A percentile compares a stretch with the other conserved stretches of the same genome.
phyloP scores from a whole-genome alignment of 2,113 vertebrate genomes.

The Vireo altiloquus region DNA sequence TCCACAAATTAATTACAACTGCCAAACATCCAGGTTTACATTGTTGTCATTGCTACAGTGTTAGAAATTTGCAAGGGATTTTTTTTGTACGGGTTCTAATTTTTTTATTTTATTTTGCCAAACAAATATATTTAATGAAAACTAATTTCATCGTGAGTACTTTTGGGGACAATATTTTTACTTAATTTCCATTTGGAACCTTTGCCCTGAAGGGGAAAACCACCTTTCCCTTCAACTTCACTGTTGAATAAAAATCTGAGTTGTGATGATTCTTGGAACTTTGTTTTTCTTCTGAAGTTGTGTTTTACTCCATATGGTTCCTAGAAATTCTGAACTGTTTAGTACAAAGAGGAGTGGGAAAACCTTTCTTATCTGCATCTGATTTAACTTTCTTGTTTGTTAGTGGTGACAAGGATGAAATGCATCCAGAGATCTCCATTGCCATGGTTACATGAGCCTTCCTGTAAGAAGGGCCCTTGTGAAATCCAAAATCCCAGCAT shows the following conservation, averaged over 20 bases:
- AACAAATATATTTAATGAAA: constrained; percentile 81
- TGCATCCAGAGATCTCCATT: not conserved
- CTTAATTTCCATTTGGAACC: constrained; percentile 72
- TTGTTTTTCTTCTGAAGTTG: constrained; percentile 47
- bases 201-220: constrained; percentile 49
- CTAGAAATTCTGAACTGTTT: not conserved
- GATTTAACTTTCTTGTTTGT: not conserved
- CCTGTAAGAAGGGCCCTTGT: not conserved
- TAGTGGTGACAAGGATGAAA: not conserved
- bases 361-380: not conserved
- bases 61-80: constrained; percentile 68
- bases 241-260: constrained; percentile 77
- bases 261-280: constrained; percentile 64
- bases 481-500: not conserved
- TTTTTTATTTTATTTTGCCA: constrained; percentile 72
- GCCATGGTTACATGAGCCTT: not conserved
- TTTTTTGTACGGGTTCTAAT: constrained; percentile 75
- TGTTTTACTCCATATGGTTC: not conserved
- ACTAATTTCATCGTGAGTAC: constrained; percentile 70
- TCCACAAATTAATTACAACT: constrained; percentile 27
- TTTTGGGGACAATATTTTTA: constrained; percentile 67
- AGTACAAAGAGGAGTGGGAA: not conserved
- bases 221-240: constrained; percentile 60
- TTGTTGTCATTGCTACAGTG: constrained; percentile 59
- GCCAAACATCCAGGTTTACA: constrained; percentile 64